A percentile compares a stretch with the other conserved stretches of the same genome.
Conservation (phyloP, 1,140 invertebrate genomes). For the Musca vetustissima region DNA sequence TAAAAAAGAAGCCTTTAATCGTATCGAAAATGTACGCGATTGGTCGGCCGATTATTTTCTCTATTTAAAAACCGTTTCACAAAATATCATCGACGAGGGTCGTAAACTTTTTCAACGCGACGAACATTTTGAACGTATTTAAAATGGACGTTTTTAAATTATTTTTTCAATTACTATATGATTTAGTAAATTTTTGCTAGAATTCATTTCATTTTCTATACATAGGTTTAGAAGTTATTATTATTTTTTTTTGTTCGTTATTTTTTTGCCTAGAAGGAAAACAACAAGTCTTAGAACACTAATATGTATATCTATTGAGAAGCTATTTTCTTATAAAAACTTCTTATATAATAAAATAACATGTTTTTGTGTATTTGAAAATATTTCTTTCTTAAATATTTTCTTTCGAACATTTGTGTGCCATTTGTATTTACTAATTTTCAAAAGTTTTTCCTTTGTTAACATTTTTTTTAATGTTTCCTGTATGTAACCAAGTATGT, state of each 20-base stretch:
- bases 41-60: conserved; percentile 52
- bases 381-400: too few relatives aligned
- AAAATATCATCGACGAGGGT: conserved; percentile 44
- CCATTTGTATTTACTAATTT: too few relatives aligned
- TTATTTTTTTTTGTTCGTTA: background rate
- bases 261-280: background rate
- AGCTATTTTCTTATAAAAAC: too few relatives aligned
- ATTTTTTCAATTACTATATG: conserved; percentile 37
- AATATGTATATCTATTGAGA: too few relatives aligned
- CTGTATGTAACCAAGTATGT: too few relatives aligned
- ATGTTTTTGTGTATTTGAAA: too few relatives aligned
- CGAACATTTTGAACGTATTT: conserved; percentile 49
- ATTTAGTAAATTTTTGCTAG: conserved; percentile 17
- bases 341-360: too few relatives aligned
- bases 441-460: too few relatives aligned
- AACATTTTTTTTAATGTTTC: too few relatives aligned
- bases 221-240: background rate
- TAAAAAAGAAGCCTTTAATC: conserved; percentile 41
- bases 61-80: conserved; percentile 47
- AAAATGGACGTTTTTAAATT: conserved; percentile 32
- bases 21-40: conserved; percentile 43
- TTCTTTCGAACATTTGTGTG: too few relatives aligned
- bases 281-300: too few relatives aligned
- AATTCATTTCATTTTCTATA: background rate
- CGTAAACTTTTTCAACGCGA: conserved; percentile 45